phyloP scores from a whole-genome alignment of 2,888 invertebrate species.

The Oxyteleia sp. region DNA sequence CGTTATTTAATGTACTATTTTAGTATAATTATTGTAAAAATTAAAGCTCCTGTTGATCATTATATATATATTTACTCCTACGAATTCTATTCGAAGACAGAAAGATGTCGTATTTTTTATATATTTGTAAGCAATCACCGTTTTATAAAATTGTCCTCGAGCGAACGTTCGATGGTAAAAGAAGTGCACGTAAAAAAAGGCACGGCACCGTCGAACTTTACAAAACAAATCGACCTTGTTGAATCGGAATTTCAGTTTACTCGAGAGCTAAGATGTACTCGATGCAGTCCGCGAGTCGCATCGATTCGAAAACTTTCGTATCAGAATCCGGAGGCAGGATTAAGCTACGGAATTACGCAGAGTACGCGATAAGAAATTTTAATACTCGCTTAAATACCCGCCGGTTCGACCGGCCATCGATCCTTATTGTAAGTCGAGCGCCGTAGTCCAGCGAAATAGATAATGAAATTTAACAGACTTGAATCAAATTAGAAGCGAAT shows the following conservation, averaged over 20 bases:
- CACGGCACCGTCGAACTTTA: constrained; percentile 56
- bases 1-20: too few species aligned
- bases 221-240: constrained; percentile 71
- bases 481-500: constrained; percentile 72
- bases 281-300: constrained; percentile 77
- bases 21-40: too few species aligned
- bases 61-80: background rate
- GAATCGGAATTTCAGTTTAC: constrained; percentile 71
- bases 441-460: constrained; percentile 68
- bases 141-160: constrained; percentile 51
- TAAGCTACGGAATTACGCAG: constrained; percentile 79
- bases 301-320: constrained; percentile 81
- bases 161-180: constrained; percentile 34
- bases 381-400: constrained; percentile 81
- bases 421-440: constrained; percentile 70
- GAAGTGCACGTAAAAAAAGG: constrained; percentile 19
- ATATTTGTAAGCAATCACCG: constrained; percentile 42
- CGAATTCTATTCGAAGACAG: too few species aligned
- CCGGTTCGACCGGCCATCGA: constrained; percentile 73
- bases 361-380: constrained; percentile 84
- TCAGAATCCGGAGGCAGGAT: constrained; percentile 80
- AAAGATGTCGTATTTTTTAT: too few species aligned
- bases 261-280: constrained; percentile 61
- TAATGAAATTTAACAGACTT: constrained; percentile 71
- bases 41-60: too few species aligned